Evolutionary conservation across 2,888 invertebrate species (phyloP), one percentile per base, ranked within the genome.

Genomic region (Cyrtodaria siliqua): DNA sequence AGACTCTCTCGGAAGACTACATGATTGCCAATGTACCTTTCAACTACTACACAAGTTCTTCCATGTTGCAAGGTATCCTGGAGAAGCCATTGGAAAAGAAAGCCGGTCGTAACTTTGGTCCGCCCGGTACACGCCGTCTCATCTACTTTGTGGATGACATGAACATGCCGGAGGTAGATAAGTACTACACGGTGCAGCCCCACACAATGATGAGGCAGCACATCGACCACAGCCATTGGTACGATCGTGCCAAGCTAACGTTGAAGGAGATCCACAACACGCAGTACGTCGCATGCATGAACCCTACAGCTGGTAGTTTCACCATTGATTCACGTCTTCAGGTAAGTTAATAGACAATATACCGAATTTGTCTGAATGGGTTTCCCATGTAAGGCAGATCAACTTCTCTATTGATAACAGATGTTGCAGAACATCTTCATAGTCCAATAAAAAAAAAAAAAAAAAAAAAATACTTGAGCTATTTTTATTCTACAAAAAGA

Each of bases 151-250:
- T 99, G 74, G 99, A 99, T 91, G 99, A 99, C 90, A 96, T 99
- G 96, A 99, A 99, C 91, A 99, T 99, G 98, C 98, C 99, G 0
- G 98, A 98, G 94, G 95, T 98, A 2, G 98, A 98, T 92, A 95
- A 95, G 40, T 99, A 99, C 89, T 98, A 98, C 9, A 99, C 99
- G 0, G 98, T 98, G 0, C 98, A 98, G 92, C 98, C 99, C 0
- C 98, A 99, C 91, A 99, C 98, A 0, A 94, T 99, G 64, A 98
- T 99, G 83, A 95, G 98, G 1, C 99, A 99, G 91, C 98, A 98
- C 94, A 94, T 99, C 89, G 99, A 99, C 93, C 99, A 99, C 91
- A 96, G 96, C 59, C 98, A 99, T 93, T 99, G 99, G 98, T 99
- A 98, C 91, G 98, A 99, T 91, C 95, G 99, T 42, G 96, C 96